Percentiles rank a stretch among this genome's conserved stretches.
phyloP scores from a whole-genome alignment of 2,113 vertebrate genomes.

The Prionailurus viverrinus region DNA sequence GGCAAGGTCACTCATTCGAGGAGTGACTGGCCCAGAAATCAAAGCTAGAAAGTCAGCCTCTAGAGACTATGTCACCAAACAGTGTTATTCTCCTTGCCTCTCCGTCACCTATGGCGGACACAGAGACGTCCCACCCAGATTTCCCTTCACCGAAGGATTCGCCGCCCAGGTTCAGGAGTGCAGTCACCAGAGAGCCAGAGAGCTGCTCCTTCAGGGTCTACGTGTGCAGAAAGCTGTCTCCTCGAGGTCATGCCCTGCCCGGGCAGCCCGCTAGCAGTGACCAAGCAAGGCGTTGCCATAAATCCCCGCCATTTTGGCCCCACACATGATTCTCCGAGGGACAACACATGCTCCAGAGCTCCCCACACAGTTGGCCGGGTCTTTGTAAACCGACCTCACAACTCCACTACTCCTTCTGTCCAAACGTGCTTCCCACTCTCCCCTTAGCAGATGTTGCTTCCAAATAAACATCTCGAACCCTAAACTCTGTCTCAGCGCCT shows the following conservation, averaged over 20 bases:
- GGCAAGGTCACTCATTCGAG: not conserved
- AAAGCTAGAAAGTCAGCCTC: not conserved
- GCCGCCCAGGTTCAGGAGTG: not conserved
- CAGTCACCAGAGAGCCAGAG: not conserved
- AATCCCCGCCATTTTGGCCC: accelerated
- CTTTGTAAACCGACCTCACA: not conserved
- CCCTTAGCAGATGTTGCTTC: not conserved
- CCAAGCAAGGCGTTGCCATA: not conserved
- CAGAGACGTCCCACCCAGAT: accelerated
- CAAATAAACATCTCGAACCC: not conserved
- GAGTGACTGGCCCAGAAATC: not conserved
- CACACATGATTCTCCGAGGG: not conserved
- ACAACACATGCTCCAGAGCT: accelerated
- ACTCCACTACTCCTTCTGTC: too few species aligned
- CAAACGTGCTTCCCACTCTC: not conserved
- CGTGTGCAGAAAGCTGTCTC: not conserved
- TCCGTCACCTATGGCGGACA: not conserved
- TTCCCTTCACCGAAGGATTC: not conserved
- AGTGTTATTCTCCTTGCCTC: not conserved
- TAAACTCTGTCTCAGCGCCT: not conserved
- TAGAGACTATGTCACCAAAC: too few species aligned
- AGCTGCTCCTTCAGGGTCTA: not conserved
- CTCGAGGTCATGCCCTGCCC: not conserved
- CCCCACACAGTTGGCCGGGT: not conserved
- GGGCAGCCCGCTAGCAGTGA: not conserved